A percentile compares a stretch with the other conserved stretches of the same genome.
Evolutionary conservation across 2,113 vertebrate species (phyloP).

Genomic region (Nyctibius bracteatus): DNA sequence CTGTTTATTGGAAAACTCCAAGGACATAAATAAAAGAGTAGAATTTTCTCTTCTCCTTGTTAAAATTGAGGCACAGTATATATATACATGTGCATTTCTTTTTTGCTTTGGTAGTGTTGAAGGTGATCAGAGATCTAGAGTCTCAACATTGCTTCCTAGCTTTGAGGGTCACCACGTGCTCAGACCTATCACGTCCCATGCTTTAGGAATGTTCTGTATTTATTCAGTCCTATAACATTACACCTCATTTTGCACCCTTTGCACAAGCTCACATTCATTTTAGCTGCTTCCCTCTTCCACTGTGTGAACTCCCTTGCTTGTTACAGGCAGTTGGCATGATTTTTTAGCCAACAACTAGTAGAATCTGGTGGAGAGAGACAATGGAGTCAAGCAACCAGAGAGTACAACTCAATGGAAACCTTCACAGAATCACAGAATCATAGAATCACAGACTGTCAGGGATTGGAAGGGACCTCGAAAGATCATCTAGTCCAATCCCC

Average conservation of each 20-base stretch:
- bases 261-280: background rate
- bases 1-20: background rate
- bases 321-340: fast-evolving
- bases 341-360: background rate
- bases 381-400: background rate
- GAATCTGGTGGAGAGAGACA: background rate
- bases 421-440: too few relatives aligned
- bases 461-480: too few relatives aligned
- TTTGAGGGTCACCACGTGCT: background rate
- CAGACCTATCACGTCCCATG: background rate
- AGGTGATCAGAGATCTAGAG: background rate
- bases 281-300: background rate
- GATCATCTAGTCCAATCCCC: too few relatives aligned
- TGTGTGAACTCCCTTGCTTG: background rate
- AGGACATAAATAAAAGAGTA: background rate
- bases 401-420: background rate
- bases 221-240: background rate
- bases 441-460: too few relatives aligned
- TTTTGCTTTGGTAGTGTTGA: background rate
- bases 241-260: background rate
- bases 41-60: background rate
- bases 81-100: background rate
- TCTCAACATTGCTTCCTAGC: background rate
- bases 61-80: background rate
- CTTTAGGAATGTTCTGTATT: background rate